Evolutionary conservation across 1,140 invertebrate species (phyloP).

Genomic region (Euborellia annulipes): DNA sequence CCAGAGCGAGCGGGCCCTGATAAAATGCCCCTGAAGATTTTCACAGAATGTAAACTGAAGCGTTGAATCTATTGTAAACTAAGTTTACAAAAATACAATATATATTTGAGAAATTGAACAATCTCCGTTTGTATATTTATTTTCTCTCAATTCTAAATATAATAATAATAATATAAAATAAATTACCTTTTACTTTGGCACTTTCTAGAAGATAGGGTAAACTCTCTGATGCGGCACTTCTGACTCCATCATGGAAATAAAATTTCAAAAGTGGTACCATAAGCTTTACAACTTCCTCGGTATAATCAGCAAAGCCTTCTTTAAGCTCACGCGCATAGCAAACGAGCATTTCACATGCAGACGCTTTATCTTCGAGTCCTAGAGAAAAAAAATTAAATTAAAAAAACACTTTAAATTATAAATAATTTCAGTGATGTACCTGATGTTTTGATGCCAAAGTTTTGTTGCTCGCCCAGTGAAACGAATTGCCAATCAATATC

Average conservation of each 20-base stretch:
- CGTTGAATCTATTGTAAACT: too few species aligned
- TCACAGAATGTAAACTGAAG: too few species aligned
- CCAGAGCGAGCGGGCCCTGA: too few species aligned
- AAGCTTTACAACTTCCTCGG: conserved; percentile 83
- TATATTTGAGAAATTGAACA: conserved; percentile 19
- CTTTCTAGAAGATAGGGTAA: conserved; percentile 88
- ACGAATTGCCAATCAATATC: conserved; percentile 98
- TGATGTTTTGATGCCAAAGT: conserved; percentile 80
- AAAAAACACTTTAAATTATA: conserved; percentile 4
- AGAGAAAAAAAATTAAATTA: conserved; percentile 13
- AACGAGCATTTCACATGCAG: conserved; percentile 97
- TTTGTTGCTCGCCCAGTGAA: conserved; percentile 88
- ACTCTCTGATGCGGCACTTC: conserved; percentile 84
- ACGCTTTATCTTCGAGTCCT: conserved; percentile 96
- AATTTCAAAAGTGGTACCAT: conserved; percentile 97
- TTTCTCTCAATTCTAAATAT: too few species aligned
- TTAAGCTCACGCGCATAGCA: conserved; percentile 96
- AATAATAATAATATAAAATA: too few species aligned
- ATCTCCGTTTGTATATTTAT: conserved; percentile 10
- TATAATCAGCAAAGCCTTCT: conserved; percentile 87
- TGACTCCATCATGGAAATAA: conserved; percentile 94
- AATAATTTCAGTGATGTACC: conserved; percentile 31
- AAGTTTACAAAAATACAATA: background rate
- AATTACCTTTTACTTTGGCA: conserved; percentile 71
- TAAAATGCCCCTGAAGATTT: too few species aligned